Evolutionary conservation across 2,888 invertebrate species (phyloP), one percentile per base, ranked within the genome.

Genomic region (Endotricha flammealis): DNA sequence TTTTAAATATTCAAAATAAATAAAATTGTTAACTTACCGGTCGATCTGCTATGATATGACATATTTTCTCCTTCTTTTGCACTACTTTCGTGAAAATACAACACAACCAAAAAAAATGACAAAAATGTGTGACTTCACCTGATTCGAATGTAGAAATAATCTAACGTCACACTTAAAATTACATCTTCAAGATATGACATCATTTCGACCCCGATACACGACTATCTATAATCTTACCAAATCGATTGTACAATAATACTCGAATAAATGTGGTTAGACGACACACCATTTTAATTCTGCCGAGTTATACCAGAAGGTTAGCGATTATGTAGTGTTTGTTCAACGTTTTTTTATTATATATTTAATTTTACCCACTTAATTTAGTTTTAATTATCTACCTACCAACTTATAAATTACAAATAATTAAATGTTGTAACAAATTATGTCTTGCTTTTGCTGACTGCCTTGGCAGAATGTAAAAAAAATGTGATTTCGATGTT

Each of bases 161-260:
- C 52, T 47, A 54, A 74, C 81, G 82, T 85, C 81, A 83, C 77
- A 63, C 74, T 76, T 82, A 82, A 82, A 82, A 78, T 81, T 79
- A 76, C 56, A 68, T 57, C 57, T 53, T 53, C 61, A 57, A 53
- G 46, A 47, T 66, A 78, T 83, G 83, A 85, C 79, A 81, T 83
- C 85, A 85, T 72, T 48, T 50, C 64, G 71, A 74, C 80, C 80
- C 35, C 29, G 29, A 29, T 35, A 12, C 27, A 6, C 61, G 74
- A 73, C 75, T 81, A 71, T 57, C 46, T 50, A 46, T 41, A 60
- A 71, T 11, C 30, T 69, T 32, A 39, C 49, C 33, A 46, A 65
- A 53, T 71, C 46, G 5, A 37, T 46, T 30, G 46, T 30, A 53
- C 47, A 53, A 64, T 65, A 69, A 71, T 56, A 71, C 42, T 12